Percentiles rank a stretch among this genome's conserved stretches.
These are phyloP conservation scores for Machaerirhynchus nigripectus DNA, from an alignment of 2,113 vertebrate genomes.

Conservation along the genomic window DNA sequence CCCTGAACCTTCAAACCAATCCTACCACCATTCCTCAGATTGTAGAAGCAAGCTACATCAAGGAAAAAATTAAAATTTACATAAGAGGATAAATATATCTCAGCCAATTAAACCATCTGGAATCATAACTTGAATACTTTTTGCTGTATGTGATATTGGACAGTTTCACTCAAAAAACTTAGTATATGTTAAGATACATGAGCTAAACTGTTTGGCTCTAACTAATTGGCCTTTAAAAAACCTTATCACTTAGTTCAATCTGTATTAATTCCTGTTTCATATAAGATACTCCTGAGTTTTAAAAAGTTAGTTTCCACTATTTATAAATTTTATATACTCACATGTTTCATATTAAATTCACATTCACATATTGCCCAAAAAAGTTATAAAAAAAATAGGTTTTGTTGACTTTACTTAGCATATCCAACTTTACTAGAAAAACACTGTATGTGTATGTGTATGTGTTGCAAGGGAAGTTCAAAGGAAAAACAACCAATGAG, in stretches of 20 bases:
- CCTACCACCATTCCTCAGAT: not conserved
- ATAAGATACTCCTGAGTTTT: not conserved
- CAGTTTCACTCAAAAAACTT: not conserved
- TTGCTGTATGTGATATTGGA: not conserved
- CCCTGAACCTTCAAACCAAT: not conserved
- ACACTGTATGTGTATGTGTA: not conserved
- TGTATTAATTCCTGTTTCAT: not conserved
- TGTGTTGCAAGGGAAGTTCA: not conserved
- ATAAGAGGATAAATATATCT: not conserved
- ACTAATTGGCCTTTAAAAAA: not conserved
- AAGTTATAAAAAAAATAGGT: not conserved
- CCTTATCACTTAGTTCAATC: not conserved
- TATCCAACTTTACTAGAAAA: not conserved
- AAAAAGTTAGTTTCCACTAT: not conserved
- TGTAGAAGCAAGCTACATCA: not conserved
- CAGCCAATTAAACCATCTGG: not conserved
- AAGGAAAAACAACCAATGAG: not conserved
- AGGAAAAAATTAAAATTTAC: not conserved
- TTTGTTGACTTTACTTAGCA: not conserved
- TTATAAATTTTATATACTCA: not conserved
- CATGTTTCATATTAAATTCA: not conserved
- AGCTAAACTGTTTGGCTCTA: not conserved
- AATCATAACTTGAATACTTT: not conserved
- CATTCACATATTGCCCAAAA: too few species aligned
- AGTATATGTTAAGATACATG: not conserved